phyloP scores from a whole-genome alignment of 2,888 invertebrate species.

The Pseudolycoriella hygida region DNA sequence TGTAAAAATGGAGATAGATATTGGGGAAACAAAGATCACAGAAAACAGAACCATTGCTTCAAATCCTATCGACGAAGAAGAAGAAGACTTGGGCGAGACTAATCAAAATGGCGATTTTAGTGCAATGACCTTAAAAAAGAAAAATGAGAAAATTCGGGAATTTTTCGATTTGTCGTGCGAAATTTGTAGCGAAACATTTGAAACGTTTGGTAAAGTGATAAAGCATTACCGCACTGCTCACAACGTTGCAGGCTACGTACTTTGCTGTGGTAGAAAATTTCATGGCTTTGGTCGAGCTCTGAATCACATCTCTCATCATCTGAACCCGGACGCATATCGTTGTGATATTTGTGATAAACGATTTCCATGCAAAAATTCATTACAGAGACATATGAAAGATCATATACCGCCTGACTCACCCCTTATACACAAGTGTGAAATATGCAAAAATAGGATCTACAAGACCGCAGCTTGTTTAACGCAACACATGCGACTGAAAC shows the following conservation, averaged over 20 bases:
- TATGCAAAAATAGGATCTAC: neutral
- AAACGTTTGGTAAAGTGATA: constrained; percentile 21
- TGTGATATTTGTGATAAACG: constrained; percentile 1
- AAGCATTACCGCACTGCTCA: constrained; percentile 23
- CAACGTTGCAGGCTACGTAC: constrained; percentile 20
- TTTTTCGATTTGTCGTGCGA: constrained; percentile 24
- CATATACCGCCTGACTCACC: neutral
- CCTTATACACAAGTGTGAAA: neutral
- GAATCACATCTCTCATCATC: constrained; percentile 24
- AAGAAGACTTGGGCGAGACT: too few species aligned
- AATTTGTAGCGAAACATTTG: constrained; percentile 17
- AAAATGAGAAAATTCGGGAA: constrained; percentile 16
- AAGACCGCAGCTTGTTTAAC: neutral
- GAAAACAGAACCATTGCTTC: too few species aligned
- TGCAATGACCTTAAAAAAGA: neutral
- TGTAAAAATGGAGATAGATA: too few species aligned
- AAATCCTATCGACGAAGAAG: too few species aligned
- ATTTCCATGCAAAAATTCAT: constrained; percentile 23
- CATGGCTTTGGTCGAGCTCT: constrained; percentile 22
- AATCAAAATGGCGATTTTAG: too few species aligned
- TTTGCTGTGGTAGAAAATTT: constrained; percentile 26
- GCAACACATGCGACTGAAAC: neutral
- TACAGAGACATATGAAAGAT: constrained; percentile 18
- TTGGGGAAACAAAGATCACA: too few species aligned
- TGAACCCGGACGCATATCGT: constrained; percentile 23